Evolutionary conservation across 2,113 vertebrate genomes (phyloP), one percentile per base, ranked within the genome.

Genomic region (Carollia perspicillata): DNA sequence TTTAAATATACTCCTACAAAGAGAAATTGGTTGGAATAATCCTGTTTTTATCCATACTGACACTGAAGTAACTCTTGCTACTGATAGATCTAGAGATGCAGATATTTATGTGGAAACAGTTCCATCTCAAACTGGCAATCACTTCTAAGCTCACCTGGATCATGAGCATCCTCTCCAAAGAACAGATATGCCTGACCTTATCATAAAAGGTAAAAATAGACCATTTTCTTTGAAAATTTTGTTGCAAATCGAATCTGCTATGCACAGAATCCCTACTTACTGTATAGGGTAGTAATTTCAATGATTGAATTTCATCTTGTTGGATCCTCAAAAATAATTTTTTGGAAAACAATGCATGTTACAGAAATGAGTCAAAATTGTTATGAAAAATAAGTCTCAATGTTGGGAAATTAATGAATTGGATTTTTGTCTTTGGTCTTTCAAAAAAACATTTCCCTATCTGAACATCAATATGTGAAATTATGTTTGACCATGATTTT

Each of bases 21-120:
- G n/a, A 90, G 13, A 37, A 65, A 88, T 40, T 77, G 58, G 66
- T 84, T 72, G 72, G 9, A 87, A 44, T 58, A 80, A 72, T 53
- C 14, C 9, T 90, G 53, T 55, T 63, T 87, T 90, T 91, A 55
- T 66, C 66, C 81, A 69, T 81, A 18, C 42, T 58, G 9, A 87
- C 44, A 88, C 26, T 79, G 93, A 96, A 95, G 69, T 69, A 23
- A 87, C 17, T 80, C 13, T 80, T 79, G 5, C 26, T 93, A 78
- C 65, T 80, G 30, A 84, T 8, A 71, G n/a, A 87, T 66, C 42
- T 65, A 51, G 37, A 53, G 58, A n/a, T 30, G 28, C 20, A 49
- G 20, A 75, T 53, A 40, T 65, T 84, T 90, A 49, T 33, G 85
- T 28, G n/a, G 66, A 94, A 93, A 89, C 92, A 22, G 42, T 94